Evolutionary conservation across 2,113 vertebrate species (phyloP), one percentile per base, ranked within the genome.

Genomic region (Hypomesus transpacificus): DNA sequence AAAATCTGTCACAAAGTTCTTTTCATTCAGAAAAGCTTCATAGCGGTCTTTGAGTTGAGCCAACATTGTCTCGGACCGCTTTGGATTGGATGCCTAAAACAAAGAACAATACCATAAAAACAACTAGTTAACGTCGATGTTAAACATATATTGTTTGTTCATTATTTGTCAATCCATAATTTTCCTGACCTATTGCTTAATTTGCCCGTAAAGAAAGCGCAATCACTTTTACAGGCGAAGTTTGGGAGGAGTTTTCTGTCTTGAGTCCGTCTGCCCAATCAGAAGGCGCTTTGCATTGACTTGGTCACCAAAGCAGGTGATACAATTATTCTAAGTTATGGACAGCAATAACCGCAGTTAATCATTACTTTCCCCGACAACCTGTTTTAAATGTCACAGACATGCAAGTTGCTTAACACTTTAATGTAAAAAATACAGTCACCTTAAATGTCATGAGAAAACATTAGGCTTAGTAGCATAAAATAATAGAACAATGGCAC

Each of bases 1-100:
- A 70, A 89, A 84, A 3, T 94, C 91, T 0, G 93, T 93, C 72
- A 91, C 65, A 1, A 91, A 75, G 71, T 95, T 96, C 72, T 91
- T 94, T 53, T 93, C 90, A 1, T 92, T 81, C 71, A 97, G 90
- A 80, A 94, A 71, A 5, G 84, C 77, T 67, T 92, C 89, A 75
- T 93, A 89, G 7, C 94, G 92, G 73, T 94, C 91, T 22, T 84
- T 89, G 0, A 86, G 75, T 1, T 84, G 82, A 70, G 56, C 28
- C 1, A 77, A 80, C 91, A 91, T 92, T 66, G 60, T 34, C 60
- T 82, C 57, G 71, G 68, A 66, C 57, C 66, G 62, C 73, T 4
- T 56, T 16, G 66, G 24, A 53, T 54, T 22, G 8, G 39, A 46
- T 46, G 7, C 39, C 39, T 46, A 46, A 46, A 46, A 46, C 39